Conservation (phyloP, 2,113 vertebrate genomes). For the Myiagra hebetior region DNA sequence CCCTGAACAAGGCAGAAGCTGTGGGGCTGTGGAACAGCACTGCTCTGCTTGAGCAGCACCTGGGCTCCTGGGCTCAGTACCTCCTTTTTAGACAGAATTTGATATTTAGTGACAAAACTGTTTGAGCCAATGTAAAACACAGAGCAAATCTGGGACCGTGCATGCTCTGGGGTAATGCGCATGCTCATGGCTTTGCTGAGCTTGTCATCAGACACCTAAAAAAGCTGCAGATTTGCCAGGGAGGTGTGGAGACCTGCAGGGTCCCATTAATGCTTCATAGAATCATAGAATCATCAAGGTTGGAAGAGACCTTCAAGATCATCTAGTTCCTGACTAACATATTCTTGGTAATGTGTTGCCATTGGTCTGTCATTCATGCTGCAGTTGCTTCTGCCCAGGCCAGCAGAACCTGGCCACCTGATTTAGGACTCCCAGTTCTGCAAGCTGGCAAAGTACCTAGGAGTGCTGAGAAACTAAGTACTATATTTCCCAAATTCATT, state of each 20-base stretch:
- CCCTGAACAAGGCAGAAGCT: background rate
- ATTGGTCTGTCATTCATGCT: background rate
- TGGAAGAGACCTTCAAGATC: background rate
- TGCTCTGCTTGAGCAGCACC: background rate
- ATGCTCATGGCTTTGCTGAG: background rate
- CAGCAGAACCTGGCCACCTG: background rate
- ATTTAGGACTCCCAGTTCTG: background rate
- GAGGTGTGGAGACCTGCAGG: background rate
- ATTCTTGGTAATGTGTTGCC: background rate
- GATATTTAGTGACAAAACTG: background rate
- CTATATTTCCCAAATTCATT: background rate
- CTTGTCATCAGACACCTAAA: background rate
- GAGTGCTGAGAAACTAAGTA: background rate
- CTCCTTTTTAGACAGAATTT: background rate
- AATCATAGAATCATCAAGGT: background rate
- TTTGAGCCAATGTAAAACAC: background rate
- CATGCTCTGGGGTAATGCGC: fast-evolving
- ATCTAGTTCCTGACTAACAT: background rate
- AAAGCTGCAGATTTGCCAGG: background rate
- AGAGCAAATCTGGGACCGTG: fast-evolving
- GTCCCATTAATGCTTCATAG: background rate
- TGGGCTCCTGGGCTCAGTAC: background rate
- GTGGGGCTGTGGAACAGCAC: background rate
- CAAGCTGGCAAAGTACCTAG: background rate
- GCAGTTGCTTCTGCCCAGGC: background rate